Evolutionary conservation across 92 coral and sea anemone genomes (phyloP).

Genomic region (Pocillopora grandis): DNA sequence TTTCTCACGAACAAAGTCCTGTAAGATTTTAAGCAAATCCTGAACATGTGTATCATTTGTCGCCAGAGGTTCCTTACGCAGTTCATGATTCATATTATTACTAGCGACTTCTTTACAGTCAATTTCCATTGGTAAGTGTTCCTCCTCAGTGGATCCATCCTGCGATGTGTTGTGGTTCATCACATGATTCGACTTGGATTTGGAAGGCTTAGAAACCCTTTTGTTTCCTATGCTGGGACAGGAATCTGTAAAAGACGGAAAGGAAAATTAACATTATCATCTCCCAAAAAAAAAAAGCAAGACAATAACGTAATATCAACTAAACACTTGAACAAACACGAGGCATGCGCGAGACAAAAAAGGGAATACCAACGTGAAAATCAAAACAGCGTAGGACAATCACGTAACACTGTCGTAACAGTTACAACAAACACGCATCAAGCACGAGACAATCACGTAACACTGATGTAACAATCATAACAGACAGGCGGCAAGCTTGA

Average conservation of each 20-base stretch:
- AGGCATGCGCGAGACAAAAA: not conserved
- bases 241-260: conserved; percentile 25
- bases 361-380: not conserved
- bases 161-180: conserved; percentile 27
- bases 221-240: conserved; percentile 51
- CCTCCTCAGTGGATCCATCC: conserved; percentile 18
- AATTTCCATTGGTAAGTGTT: conserved; percentile 73
- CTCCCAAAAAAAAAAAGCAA: not conserved
- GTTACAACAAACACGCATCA: not conserved
- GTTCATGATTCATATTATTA: conserved; percentile 23
- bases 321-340: not conserved
- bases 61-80: conserved; percentile 42
- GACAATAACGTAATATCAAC: not conserved
- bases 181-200: conserved; percentile 53
- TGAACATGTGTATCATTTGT: conserved; percentile 61
- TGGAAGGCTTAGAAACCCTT: conserved; percentile 58
- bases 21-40: conserved; percentile 55
- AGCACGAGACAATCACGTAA: not conserved
- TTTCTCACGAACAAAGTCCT: conserved; percentile 86
- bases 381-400: not conserved
- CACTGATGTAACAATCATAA: not conserved
- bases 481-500: not conserved
- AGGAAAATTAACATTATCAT: not conserved
- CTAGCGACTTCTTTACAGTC: conserved; percentile 61
- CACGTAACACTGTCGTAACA: not conserved